Evolutionary conservation across 2,888 invertebrate species (phyloP), one percentile per base, ranked within the genome.

Genomic region (Erebia palarica): DNA sequence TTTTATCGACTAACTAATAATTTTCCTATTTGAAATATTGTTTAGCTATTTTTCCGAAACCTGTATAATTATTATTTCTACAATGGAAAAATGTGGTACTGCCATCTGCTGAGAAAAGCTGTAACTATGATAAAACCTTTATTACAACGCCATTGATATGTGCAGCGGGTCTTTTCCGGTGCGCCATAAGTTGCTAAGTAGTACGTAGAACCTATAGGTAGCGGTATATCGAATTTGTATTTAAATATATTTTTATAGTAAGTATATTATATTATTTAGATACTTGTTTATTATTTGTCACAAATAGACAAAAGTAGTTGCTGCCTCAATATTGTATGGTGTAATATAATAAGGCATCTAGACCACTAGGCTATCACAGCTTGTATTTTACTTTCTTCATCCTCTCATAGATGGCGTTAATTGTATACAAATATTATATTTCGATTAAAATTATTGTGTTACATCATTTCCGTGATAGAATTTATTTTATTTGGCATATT

Each of bases 361-460:
- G 36, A 36, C 7, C 7, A 1, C 36, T 36, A 36, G 36, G 36
- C 36, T 36, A 27, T 7, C 7, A 36, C 36, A 36, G 36, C 36
- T 36, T 36, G 47, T 47, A 13, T 47, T 47, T 47, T 47, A 61
- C 58, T 51, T 64, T 16, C 16, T 5, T 10, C 3, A 7, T n/a
- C 13, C 3, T 18, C 14, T 11, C 14, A 59, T 51, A 69, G 69
- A 59, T 64, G 64, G 58, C 69, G 58, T 36, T 64, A 10, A 27
- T 16, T 0, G 53, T 8, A 9, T n/a, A 0, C 16, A 36, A 53
- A 68, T 8, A 36, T 42, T 27, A 16, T 1, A n/a, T n/a, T 9
- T 18, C 2, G 13, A 18, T 2, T 21, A 55, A 55, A 36, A 11
- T 1, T 14, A 14, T 21, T n/a, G 13, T 65, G 44, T 18, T 27